Evolutionary conservation across 2,888 invertebrate genomes (phyloP).

Genomic region (Nineta flava): DNA sequence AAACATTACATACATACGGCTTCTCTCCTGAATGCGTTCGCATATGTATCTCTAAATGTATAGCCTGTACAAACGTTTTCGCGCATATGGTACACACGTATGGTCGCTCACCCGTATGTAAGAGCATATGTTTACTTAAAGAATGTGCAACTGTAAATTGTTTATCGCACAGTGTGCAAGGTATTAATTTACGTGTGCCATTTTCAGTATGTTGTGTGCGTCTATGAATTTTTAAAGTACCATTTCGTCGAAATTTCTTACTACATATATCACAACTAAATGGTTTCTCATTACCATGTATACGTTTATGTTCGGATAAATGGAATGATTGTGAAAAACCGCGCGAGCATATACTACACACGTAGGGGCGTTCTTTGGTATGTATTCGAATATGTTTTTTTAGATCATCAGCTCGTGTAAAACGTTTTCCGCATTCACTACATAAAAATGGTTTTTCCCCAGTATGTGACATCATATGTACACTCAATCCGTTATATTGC

Average conservation of each 20-base stretch:
- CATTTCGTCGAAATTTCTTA: background rate
- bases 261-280: background rate
- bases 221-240: background rate
- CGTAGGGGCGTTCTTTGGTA: conserved; percentile 18
- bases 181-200: conserved; percentile 13
- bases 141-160: conserved; percentile 14
- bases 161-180: conserved; percentile 15
- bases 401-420: conserved; percentile 18
- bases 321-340: conserved; percentile 16
- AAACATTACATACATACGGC: conserved; percentile 16
- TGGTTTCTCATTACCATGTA: conserved; percentile 13
- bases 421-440: conserved; percentile 19
- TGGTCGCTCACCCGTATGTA: conserved; percentile 16
- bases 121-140: conserved; percentile 15
- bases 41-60: conserved; percentile 14
- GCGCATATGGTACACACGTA: conserved; percentile 14
- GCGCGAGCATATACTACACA: conserved; percentile 16
- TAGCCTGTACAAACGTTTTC: conserved; percentile 14
- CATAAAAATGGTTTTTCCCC: conserved; percentile 20
- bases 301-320: conserved; percentile 14
- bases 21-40: conserved; percentile 13
- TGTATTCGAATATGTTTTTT: conserved; percentile 19
- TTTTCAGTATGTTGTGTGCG: background rate
- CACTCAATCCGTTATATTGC: conserved; percentile 20
- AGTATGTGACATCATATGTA: conserved; percentile 20